Base-by-base conservation (phyloP, 2,888 invertebrate genomes). In the Uropetala carovei region DNA sequence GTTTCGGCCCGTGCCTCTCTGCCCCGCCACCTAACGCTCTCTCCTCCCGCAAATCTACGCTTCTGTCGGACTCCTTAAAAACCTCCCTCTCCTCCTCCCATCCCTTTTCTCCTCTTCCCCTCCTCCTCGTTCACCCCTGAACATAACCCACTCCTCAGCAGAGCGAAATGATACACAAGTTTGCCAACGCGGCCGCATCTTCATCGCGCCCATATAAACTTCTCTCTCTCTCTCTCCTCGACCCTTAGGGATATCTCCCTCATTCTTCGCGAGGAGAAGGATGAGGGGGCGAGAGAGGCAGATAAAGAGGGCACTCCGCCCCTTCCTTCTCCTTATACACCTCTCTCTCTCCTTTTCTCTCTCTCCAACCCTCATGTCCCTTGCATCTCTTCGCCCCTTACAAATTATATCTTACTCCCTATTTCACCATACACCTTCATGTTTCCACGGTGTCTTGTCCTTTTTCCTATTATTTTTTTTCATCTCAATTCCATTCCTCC, bases 141-240 rank as follows among this genome's bases (percentile, higher is more conserved):
- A 64, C 64, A 75, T 75, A 75, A 75, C 75, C 75, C 75, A 75
- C 75, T 75, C 75, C 75, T 75, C 75, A 75, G 14, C 75, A 27
- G 75, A 75, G 75, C 27, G 75, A 75, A 27, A 75, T 75, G 75
- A 75, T 75, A 75, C 75, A 75, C 27, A 75, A 75, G 75, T 75
- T 75, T 75, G 75, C 27, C 22, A 27, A 27, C 75, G 75, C 75
- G 64, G 64, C 27, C 75, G 16, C 68, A 18, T 68, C 68, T 68
- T 68, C 18, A 18, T 68, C 18, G 64, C 16, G n/a, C 68, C 68
- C 68, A 68, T 68, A 68, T 22, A 68, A 68, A 68, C 68, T 68
- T 68, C 64, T 64, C n/a, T 64, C 64, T 16, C 64, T 16, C 18
- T n/a, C 64, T n/a, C n/a, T 64, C 64, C 7, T 68, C 68, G 68